Evolutionary conservation across 2,888 invertebrate genomes (phyloP), one percentile per base, ranked within the genome.

Genomic region (Cheilosia vernalis): DNA sequence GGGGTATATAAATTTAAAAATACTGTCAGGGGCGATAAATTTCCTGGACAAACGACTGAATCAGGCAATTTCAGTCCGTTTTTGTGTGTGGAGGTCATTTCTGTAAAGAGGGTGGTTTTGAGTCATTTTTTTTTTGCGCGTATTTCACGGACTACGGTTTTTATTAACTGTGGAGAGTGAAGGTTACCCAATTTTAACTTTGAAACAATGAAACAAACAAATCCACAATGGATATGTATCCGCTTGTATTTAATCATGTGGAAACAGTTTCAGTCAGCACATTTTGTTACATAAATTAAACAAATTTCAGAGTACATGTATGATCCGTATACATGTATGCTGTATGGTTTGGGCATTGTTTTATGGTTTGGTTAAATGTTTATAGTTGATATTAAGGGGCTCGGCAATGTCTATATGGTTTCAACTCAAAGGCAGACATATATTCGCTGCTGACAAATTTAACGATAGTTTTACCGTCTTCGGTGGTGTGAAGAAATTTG

Each of bases 41-140:
- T 73, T 63, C 13, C 44, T 55, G 55, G 53, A 55, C 73, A 73
- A 73, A 63, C 61, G 73, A 73, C 73, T 63, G 73, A 44, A 63
- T 53, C 61, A 63, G 60, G 42, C 61, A 19, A 55, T 63, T 53
- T 42, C 42, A 42, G 53, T 49, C 44, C 40, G 33, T 61, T 30
- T 44, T 61, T 72, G 15, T 10, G 30, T 21, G 56, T 37, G 37
- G 47, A n/a, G 19, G 21, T 37, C 51, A n/a, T 51, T 30, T 10
- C 49, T 4, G 21, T 0, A 17, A 10, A 17, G 66, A 40, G 53
- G 24, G 17, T n/a, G 66, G 42, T 21, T 42, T 13, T 42, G 6
- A 6, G 37, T 2, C 9, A 9, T n/a, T 66, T 24, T 27, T 10
- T 49, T 24, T 21, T 30, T 64, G 7, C 15, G 42, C 17, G 6